Percentiles rank a stretch among this genome's conserved stretches.
Evolutionary conservation across 1,140 invertebrate species (phyloP).

Genomic region (Ceratina japonica): DNA sequence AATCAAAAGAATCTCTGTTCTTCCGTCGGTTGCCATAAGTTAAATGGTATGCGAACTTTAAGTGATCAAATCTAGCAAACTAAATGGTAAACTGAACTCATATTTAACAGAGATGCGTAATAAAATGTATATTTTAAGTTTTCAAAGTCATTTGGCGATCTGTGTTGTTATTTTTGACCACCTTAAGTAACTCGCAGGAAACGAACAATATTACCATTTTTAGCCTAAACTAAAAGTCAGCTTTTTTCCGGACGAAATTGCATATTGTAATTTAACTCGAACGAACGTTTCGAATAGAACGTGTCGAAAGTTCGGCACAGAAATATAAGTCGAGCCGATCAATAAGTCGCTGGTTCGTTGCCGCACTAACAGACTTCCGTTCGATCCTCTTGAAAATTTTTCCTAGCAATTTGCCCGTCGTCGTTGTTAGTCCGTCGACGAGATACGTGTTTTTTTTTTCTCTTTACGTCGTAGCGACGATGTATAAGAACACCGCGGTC

Average conservation of each 20-base stretch:
- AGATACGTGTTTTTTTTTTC: background rate
- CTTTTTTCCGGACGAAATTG: background rate
- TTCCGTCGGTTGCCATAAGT: no score
- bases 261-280: conserved; percentile 22
- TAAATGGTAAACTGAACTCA: no score
- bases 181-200: background rate
- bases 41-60: no score
- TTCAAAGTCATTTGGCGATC: no score
- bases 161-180: no score
- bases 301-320: conserved; percentile 25
- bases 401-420: background rate
- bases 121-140: no score
- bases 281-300: background rate
- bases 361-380: background rate
- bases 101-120: no score
- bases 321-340: conserved; percentile 37
- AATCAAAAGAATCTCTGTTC: no score
- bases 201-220: background rate
- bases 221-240: background rate
- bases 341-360: conserved; percentile 22
- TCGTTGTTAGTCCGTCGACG: background rate
- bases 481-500: background rate
- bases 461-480: background rate
- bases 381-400: conserved; percentile 3
- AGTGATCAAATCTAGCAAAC: no score